These are phyloP conservation scores for Laterallus jamaicensis DNA, from an alignment of 2,113 vertebrate species.

Conservation along the genomic window DNA sequence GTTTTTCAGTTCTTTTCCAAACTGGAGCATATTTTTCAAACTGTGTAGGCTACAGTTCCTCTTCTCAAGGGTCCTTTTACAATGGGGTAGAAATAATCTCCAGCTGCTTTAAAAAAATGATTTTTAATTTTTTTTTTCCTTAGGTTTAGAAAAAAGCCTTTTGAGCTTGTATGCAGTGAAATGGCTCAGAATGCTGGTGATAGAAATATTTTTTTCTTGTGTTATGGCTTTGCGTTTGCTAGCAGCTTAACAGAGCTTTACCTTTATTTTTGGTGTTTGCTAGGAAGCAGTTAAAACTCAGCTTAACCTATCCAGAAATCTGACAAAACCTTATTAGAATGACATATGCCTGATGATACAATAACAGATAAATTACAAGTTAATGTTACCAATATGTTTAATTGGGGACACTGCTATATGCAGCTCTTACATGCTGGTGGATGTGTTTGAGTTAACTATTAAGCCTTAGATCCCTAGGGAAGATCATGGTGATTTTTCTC, in stretches of 20 bases:
- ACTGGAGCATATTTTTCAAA: background rate
- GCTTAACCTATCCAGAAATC: background rate
- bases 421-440: background rate
- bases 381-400: background rate
- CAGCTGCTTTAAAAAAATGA: background rate
- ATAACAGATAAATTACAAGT: background rate
- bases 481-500: background rate
- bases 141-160: background rate
- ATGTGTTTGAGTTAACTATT: background rate
- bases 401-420: fast-evolving
- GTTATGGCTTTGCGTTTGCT: background rate
- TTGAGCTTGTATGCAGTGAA: background rate
- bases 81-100: background rate
- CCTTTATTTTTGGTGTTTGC: background rate
- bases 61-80: background rate
- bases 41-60: background rate
- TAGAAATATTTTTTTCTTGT: background rate
- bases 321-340: background rate
- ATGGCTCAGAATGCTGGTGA: background rate
- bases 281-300: background rate
- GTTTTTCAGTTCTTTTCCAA: background rate
- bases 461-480: background rate
- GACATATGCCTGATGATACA: background rate
- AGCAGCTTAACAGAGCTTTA: background rate
- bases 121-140: background rate